These are phyloP conservation scores for Lates japonicus DNA, from an alignment of 2,797 vertebrate species.

Conservation along the genomic window DNA sequence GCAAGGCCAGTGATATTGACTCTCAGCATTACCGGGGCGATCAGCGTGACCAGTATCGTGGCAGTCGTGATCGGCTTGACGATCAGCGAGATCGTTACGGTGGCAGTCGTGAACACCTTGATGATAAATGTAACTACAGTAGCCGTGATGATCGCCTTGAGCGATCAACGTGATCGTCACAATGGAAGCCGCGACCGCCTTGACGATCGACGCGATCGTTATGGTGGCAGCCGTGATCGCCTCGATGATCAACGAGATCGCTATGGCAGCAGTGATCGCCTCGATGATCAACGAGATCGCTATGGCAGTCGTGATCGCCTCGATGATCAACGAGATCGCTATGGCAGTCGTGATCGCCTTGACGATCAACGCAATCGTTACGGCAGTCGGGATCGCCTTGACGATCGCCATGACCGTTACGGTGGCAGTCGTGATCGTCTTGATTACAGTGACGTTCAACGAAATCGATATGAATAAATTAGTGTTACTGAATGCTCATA, in stretches of 20 bases:
- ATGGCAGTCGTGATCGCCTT: slow-evolving; percentile 49
- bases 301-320: slow-evolving; percentile 28
- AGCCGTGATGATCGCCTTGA: slow-evolving; percentile 43
- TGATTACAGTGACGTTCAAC: slow-evolving; percentile 28
- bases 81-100: slow-evolving; percentile 18
- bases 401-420: background rate
- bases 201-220: slow-evolving; percentile 10
- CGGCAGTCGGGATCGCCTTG: slow-evolving; percentile 35
- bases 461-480: slow-evolving; percentile 14
- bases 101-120: slow-evolving; percentile 54
- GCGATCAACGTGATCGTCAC: background rate
- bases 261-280: slow-evolving; percentile 38
- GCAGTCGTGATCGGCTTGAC: slow-evolving; percentile 57
- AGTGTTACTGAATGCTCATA: slow-evolving; percentile 44
- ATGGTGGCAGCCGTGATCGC: slow-evolving; percentile 44
- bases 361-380: slow-evolving; percentile 32
- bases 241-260: slow-evolving; percentile 33
- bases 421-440: slow-evolving; percentile 44
- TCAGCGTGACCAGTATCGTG: slow-evolving; percentile 27
- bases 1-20: slow-evolving; percentile 50
- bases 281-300: background rate
- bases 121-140: slow-evolving; percentile 20
- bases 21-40: slow-evolving; percentile 50
- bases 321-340: background rate
- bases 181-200: slow-evolving; percentile 35